Conservation (phyloP, 1,140 invertebrate genomes). For the Andricus grossulariae region DNA sequence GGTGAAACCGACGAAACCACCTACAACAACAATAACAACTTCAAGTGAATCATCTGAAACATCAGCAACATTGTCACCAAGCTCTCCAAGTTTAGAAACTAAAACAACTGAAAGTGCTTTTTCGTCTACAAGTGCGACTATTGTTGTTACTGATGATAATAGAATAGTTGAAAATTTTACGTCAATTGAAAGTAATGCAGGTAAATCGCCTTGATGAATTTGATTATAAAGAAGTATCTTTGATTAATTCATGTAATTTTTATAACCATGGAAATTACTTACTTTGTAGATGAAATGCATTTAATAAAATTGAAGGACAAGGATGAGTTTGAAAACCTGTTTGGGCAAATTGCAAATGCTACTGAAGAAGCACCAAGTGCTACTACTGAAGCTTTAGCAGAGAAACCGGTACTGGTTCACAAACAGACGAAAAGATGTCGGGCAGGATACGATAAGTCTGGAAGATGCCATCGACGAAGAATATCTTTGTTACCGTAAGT, state of each 20-base stretch:
- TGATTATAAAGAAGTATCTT: neutral
- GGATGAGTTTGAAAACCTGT: neutral
- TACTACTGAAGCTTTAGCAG: too few species aligned
- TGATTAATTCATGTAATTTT: neutral
- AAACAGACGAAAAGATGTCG: constrained; percentile 35
- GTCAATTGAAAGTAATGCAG: neutral
- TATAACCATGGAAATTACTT: neutral
- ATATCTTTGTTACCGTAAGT: constrained; percentile 59
- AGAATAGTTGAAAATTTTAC: neutral
- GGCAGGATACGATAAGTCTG: constrained; percentile 40
- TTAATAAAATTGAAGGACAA: constrained; percentile 7
- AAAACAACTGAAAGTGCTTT: neutral
- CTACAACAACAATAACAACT: constrained; percentile 33
- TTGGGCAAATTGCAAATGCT: constrained; percentile 22
- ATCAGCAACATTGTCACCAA: neutral
- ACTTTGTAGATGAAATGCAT: neutral
- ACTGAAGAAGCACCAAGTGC: constrained; percentile 1
- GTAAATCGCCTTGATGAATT: neutral
- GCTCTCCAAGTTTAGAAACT: neutral
- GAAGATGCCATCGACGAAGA: constrained; percentile 53
- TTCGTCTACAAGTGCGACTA: neutral
- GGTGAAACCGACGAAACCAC: constrained; percentile 46
- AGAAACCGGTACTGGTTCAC: neutral
- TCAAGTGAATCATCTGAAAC: constrained; percentile 3
- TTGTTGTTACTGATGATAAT: neutral